Evolutionary conservation across 2,797 vertebrate species (phyloP).

Genomic region (Benthosema pterotum): DNA sequence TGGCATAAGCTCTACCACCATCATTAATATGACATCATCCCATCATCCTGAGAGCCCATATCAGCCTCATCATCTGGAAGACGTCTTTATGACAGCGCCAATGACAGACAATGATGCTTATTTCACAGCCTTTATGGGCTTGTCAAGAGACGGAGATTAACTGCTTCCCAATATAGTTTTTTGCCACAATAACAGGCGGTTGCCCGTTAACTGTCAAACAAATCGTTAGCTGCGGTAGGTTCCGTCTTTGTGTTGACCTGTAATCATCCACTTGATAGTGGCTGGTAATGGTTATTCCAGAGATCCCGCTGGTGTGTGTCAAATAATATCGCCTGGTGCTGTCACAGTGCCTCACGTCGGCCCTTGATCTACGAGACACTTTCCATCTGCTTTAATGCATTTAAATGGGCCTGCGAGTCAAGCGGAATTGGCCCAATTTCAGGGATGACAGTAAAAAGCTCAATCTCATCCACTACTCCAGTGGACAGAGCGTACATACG

Average conservation of each 20-base stretch:
- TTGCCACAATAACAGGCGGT: constrained; percentile 35
- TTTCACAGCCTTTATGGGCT: constrained; percentile 39
- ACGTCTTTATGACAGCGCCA: constrained; percentile 29
- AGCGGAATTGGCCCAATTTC: constrained; percentile 71
- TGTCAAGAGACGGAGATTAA: constrained; percentile 54
- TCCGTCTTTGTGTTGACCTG: constrained; percentile 36
- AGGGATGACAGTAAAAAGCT: constrained; percentile 68
- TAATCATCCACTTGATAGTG: constrained; percentile 46
- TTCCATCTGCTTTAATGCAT: constrained; percentile 78
- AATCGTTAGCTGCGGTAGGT: constrained; percentile 25
- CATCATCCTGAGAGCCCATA: constrained; percentile 20
- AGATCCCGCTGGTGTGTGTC: too few species aligned
- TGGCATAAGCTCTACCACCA: constrained; percentile 17
- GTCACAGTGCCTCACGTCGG: too few species aligned
- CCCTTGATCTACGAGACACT: constrained; percentile 71
- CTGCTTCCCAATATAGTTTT: constrained; percentile 23
- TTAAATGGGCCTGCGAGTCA: constrained; percentile 80
- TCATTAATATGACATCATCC: constrained; percentile 36
- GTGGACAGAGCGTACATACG: constrained; percentile 68
- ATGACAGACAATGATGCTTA: constrained; percentile 52
- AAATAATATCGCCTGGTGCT: too few species aligned
- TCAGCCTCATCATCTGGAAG: constrained; percentile 30
- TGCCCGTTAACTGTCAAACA: constrained; percentile 54
- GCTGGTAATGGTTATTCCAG: constrained; percentile 61
- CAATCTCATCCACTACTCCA: constrained; percentile 72